Conservation (phyloP, 2,113 vertebrate species). For the Otocyon megalotis region DNA sequence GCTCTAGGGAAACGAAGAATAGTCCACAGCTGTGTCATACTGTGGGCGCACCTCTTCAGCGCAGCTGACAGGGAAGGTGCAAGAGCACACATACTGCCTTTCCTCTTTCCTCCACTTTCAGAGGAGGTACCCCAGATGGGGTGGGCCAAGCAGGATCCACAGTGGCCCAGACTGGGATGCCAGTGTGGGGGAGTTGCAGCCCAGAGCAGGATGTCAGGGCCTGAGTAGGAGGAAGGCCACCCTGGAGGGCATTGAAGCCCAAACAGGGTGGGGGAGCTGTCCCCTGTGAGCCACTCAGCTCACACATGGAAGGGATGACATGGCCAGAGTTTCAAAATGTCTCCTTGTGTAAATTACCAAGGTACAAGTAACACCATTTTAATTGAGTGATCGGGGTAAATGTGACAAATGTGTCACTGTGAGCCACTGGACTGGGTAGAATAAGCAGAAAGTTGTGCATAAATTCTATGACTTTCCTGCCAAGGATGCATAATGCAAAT, state of each 20-base stretch:
- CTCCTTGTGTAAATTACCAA: background rate
- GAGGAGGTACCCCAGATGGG: no score
- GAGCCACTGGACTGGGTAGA: background rate
- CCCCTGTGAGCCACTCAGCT: background rate
- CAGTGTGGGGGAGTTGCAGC: no score
- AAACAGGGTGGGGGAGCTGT: background rate
- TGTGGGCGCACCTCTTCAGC: rapidly evolving
- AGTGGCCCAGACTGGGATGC: background rate
- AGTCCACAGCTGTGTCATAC: no score
- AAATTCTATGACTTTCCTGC: background rate
- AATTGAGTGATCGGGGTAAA: background rate
- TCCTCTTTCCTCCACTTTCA: background rate
- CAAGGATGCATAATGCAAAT: background rate
- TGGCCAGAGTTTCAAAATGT: background rate
- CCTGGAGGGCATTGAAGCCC: background rate
- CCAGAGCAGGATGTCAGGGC: background rate
- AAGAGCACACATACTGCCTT: no score
- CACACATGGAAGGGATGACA: background rate
- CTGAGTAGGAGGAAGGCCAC: background rate
- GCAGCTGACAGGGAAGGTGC: background rate
- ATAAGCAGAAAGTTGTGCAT: background rate
- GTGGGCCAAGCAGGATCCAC: background rate
- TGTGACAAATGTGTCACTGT: background rate
- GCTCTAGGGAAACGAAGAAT: rapidly evolving
- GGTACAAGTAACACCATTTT: background rate